Conservation (phyloP, 2,888 invertebrate genomes). For the Dorcus hopei region DNA sequence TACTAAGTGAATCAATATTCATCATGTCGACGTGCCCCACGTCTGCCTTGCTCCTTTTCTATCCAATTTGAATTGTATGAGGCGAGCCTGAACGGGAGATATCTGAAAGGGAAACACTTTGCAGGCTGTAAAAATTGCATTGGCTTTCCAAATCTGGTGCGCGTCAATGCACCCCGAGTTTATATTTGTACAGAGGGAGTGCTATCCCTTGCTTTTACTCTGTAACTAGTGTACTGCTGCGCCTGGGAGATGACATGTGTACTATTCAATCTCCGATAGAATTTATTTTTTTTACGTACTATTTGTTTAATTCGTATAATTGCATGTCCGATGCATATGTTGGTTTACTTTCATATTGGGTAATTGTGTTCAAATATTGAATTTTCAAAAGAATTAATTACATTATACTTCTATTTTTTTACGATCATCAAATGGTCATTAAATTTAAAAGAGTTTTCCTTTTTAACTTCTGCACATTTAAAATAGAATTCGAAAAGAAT, state of each 20-base stretch:
- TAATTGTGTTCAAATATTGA: too few species aligned
- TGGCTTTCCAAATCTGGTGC: slow-evolving; percentile 34
- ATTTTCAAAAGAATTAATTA: too few species aligned
- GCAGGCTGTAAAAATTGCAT: slow-evolving; percentile 25
- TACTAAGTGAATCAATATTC: slow-evolving; percentile 24
- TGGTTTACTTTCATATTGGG: too few species aligned
- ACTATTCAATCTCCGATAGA: slow-evolving; percentile 5
- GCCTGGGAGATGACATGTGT: slow-evolving; percentile 31
- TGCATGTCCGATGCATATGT: slow-evolving; percentile 8
- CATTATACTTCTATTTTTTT: too few species aligned
- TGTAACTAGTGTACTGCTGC: slow-evolving; percentile 18
- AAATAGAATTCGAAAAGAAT: too few species aligned
- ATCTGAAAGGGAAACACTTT: neutral
- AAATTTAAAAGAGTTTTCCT: too few species aligned
- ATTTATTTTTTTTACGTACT: slow-evolving; percentile 14
- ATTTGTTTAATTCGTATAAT: slow-evolving; percentile 9
- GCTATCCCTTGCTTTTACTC: slow-evolving; percentile 22
- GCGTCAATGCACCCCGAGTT: slow-evolving; percentile 32
- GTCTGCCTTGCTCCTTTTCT: slow-evolving; percentile 5
- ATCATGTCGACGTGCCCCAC: neutral
- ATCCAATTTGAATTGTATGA: neutral
- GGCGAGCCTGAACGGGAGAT: slow-evolving; percentile 10
- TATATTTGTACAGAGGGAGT: slow-evolving; percentile 35
- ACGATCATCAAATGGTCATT: too few species aligned
- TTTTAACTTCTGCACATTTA: too few species aligned